phyloP scores from a whole-genome alignment of 2,888 invertebrate genomes.

The Apotomis turbidana region DNA sequence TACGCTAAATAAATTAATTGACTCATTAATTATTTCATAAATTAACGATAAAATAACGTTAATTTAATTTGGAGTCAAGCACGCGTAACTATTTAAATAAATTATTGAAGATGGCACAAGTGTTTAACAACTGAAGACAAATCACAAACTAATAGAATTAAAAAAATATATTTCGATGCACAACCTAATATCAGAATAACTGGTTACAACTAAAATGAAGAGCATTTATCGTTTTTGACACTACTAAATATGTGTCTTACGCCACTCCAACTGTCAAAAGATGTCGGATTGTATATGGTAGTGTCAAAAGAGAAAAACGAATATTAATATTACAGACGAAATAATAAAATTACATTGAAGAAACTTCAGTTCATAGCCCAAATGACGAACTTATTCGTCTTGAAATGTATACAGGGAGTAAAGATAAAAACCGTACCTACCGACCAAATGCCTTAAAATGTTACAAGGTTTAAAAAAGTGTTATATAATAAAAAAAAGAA shows the following conservation, averaged over 20 bases:
- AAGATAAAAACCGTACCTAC: neutral
- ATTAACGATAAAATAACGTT: constrained; percentile 29
- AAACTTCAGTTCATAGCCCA: constrained; percentile 51
- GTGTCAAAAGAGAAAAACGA: constrained; percentile 24
- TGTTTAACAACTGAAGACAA: constrained; percentile 46
- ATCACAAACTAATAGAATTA: constrained; percentile 46
- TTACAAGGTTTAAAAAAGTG: neutral
- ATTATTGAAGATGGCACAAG: constrained; percentile 56
- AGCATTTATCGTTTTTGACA: constrained; percentile 39
- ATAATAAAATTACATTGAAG: constrained; percentile 43
- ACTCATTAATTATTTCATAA: constrained; percentile 46
- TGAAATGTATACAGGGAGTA: constrained; percentile 37
- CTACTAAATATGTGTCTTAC: constrained; percentile 15
- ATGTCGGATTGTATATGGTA: neutral
- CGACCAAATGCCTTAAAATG: neutral
- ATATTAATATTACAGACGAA: constrained; percentile 27
- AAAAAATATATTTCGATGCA: constrained; percentile 60
- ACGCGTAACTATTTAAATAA: constrained; percentile 42
- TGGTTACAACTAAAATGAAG: constrained; percentile 48
- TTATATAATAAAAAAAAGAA: neutral
- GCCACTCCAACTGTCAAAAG: constrained; percentile 1
- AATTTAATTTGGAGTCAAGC: constrained; percentile 39
- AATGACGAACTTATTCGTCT: constrained; percentile 27
- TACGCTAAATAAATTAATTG: constrained; percentile 60
- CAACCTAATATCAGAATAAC: constrained; percentile 60